These are phyloP conservation scores for Axinella damicornis DNA, from an alignment of 37 sponge, comb jelly and placozoan genomes.

Conservation along the genomic window DNA sequence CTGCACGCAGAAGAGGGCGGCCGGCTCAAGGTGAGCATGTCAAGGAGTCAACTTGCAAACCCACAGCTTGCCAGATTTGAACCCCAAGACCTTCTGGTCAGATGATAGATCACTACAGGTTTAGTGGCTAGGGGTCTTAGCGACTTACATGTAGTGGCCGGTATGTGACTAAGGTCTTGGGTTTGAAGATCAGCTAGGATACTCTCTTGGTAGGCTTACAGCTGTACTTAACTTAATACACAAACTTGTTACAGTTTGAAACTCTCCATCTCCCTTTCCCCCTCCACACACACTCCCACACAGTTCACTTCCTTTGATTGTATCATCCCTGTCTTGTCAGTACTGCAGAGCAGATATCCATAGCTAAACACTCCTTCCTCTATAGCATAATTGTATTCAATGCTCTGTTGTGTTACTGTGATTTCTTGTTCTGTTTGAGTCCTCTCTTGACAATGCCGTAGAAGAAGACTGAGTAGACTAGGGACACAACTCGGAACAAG, in stretches of 20 bases:
- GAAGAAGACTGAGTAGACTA: constrained; percentile 71
- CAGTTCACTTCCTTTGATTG: constrained; percentile 1
- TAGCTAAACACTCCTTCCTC: neutral
- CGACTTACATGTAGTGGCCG: too few species aligned
- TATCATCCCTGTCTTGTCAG: neutral
- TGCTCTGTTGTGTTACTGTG: neutral
- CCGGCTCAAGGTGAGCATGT: neutral
- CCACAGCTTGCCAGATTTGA: too few species aligned
- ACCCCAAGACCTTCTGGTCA: too few species aligned
- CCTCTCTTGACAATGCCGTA: constrained; percentile 60
- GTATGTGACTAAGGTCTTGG: too few species aligned
- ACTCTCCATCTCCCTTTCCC: neutral
- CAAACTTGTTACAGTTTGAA: too few species aligned
- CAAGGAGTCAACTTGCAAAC: too few species aligned
- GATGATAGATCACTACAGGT: too few species aligned
- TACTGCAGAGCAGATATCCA: constrained; percentile 8
- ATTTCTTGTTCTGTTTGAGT: constrained; percentile 28
- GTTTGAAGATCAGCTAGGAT: too few species aligned
- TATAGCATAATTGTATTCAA: neutral
- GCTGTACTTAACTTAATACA: too few species aligned
- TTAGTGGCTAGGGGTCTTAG: too few species aligned
- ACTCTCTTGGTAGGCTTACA: too few species aligned
- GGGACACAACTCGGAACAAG: constrained; percentile 54
- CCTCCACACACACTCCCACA: neutral
- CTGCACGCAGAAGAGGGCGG: constrained; percentile 16